phyloP scores from a whole-genome alignment of 2,888 invertebrate species.

The Trichogramma evanescens region DNA sequence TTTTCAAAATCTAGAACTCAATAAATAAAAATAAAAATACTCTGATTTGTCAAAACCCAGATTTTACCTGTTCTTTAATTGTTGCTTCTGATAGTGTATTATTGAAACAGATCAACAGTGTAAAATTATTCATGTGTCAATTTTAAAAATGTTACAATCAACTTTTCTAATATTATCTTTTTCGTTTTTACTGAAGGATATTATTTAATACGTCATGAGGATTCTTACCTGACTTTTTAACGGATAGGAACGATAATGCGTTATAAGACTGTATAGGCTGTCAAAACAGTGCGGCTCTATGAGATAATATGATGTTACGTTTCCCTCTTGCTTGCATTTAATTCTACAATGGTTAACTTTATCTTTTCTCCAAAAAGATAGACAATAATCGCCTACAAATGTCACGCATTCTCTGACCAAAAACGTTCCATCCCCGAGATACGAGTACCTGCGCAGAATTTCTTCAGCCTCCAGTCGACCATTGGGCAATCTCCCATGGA shows the following conservation, averaged over 20 bases:
- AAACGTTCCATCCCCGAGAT: constrained; percentile 86
- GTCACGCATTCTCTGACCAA: constrained; percentile 90
- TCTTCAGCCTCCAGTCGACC: constrained; percentile 67
- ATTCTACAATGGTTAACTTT: constrained; percentile 90
- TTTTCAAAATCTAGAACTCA: too few species aligned
- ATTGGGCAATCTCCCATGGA: constrained; percentile 78
- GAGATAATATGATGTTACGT: constrained; percentile 81
- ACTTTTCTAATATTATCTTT: background rate
- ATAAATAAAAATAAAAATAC: too few species aligned
- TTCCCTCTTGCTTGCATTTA: constrained; percentile 79
- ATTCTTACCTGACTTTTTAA: constrained; percentile 67
- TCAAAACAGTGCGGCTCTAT: constrained; percentile 85
- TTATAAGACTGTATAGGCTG: constrained; percentile 84
- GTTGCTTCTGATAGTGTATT: constrained; percentile 13
- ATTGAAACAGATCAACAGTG: constrained; percentile 25
- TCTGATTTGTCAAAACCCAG: too few species aligned
- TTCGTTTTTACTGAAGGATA: too few species aligned
- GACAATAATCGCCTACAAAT: constrained; percentile 90
- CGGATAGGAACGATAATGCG: constrained; percentile 80
- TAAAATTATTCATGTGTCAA: constrained; percentile 8
- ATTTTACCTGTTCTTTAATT: too few species aligned
- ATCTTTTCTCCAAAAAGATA: constrained; percentile 88
- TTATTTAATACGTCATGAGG: too few species aligned
- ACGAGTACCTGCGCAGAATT: constrained; percentile 66
- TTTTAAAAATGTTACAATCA: constrained; percentile 6